Conservation (phyloP, 2,113 vertebrate species). For the Cynoglossus semilaevis region DNA sequence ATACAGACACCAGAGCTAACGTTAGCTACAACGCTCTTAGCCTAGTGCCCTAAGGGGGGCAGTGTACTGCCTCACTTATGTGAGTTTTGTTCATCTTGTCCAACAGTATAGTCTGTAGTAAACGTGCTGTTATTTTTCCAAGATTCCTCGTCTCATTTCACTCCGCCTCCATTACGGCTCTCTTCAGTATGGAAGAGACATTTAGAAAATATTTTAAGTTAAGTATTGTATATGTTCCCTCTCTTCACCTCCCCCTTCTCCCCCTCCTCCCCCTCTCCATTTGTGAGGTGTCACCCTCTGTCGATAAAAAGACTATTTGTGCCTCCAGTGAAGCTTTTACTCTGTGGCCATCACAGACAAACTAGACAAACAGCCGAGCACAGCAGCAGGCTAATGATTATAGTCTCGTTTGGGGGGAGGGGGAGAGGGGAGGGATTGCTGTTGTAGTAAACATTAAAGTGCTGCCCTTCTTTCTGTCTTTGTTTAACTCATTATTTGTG, state of each 20-base stretch:
- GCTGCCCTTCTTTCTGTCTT: background rate
- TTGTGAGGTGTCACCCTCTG: slow-evolving; percentile 24
- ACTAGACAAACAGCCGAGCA: slow-evolving; percentile 51
- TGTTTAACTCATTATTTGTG: background rate
- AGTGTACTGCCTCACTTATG: no score
- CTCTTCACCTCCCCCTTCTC: background rate
- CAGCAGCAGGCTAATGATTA: slow-evolving; percentile 53
- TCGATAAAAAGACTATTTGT: slow-evolving; percentile 45
- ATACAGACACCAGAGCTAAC: no score
- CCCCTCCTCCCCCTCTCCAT: slow-evolving; percentile 3
- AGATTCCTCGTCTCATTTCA: background rate
- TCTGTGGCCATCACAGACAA: slow-evolving; percentile 42
- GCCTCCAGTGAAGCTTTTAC: slow-evolving; percentile 49
- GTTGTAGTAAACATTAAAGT: background rate
- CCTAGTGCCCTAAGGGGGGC: no score
- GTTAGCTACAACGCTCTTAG: no score
- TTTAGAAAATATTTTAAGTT: no score
- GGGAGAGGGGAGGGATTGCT: background rate
- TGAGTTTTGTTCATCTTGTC: no score
- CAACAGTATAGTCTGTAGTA: no score
- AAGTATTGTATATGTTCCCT: no score
- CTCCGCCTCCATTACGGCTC: background rate
- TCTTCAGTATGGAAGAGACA: no score
- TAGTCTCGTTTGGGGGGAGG: slow-evolving; percentile 22
- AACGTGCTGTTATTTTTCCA: no score